Base-by-base conservation (phyloP, 92 coral and sea anemone species). In the Parazoanthus swiftii region DNA sequence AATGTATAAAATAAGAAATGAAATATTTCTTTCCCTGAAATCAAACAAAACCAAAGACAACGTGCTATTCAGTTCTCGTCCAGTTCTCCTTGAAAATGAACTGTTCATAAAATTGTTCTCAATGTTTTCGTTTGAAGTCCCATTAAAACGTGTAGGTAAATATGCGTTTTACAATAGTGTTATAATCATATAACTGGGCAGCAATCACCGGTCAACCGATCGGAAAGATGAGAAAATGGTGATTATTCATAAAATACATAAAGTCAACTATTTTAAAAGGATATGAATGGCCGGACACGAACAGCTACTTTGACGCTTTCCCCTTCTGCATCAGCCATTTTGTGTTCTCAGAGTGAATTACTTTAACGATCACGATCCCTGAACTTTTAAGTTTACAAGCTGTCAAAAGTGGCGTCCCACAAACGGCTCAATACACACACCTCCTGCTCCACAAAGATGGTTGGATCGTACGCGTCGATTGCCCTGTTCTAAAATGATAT, bases 231-330 rank as follows among this genome's bases (percentile, higher is more conserved):
- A 29, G 76, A 8, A 70, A 26, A 29, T 72, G 33, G n/a, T 26
- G 14, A 37, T 85, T 26, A 56, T 38, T 29, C 46, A 44, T 9
- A 76, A 37, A 54, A 14, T 10, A 87, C n/a, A 29, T 26, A 29
- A 48, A 15, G 46, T 8, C 14, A 25, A n/a, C 48, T 4, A 8
- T 63, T 74, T 85, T 88, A 36, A 92, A 95, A 95, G 98, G 98
- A 95, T 95, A 95, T 95, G 59, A 95, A 95, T 73, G 98, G 98
- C 51, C 98, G 91, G 65, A 95, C 98, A 67, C 98, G 89, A 11
- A 95, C 98, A 15, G 98, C 98, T 16, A 95, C 98, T 85, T 92
- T 95, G 9, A 95, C 95, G 81, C 94, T 95, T 82, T 95, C 98
- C 36, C n/a, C 82, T 44, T 51, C 67, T 48, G 66, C 65, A 29